These are phyloP conservation scores for Tretioscincus oriximinensis DNA, from an alignment of 2,113 vertebrate species.

Conservation along the genomic window DNA sequence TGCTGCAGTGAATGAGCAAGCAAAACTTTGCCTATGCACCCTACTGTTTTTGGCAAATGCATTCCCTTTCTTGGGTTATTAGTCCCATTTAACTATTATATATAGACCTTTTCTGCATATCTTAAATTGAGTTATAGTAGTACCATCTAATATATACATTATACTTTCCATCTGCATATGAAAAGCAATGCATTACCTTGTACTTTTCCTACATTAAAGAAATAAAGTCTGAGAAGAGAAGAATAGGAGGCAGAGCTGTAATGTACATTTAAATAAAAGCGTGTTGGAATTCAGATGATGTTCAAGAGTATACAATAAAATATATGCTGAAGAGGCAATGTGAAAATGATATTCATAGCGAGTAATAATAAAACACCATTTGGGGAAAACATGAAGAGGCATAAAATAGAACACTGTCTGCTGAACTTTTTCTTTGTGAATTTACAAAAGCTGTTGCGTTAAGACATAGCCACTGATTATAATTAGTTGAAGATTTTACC, in stretches of 20 bases:
- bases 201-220: constrained; percentile 37
- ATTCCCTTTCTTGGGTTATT: not conserved
- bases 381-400: constrained; percentile 26
- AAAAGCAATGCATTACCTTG: constrained; percentile 13
- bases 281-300: constrained; percentile 15
- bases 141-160: not conserved
- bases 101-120: not conserved
- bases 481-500: constrained; percentile 53
- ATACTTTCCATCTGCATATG: not conserved
- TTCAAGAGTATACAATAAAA: constrained; percentile 3
- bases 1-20: not conserved
- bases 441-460: constrained; percentile 13
- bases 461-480: constrained; percentile 48
- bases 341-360: constrained; percentile 19
- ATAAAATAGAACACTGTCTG: constrained; percentile 7
- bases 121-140: not conserved
- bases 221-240: constrained; percentile 4
- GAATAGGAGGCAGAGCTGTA: not conserved
- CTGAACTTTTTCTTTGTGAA: constrained; percentile 35
- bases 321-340: constrained; percentile 21
- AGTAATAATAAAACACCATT: constrained; percentile 18
- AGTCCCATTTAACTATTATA: not conserved
- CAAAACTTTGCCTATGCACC: not conserved
- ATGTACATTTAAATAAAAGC: constrained; percentile 22
- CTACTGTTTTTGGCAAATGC: not conserved